Conservation (phyloP, 1,140 invertebrate genomes). For the Holcopasites calliopsidis region DNA sequence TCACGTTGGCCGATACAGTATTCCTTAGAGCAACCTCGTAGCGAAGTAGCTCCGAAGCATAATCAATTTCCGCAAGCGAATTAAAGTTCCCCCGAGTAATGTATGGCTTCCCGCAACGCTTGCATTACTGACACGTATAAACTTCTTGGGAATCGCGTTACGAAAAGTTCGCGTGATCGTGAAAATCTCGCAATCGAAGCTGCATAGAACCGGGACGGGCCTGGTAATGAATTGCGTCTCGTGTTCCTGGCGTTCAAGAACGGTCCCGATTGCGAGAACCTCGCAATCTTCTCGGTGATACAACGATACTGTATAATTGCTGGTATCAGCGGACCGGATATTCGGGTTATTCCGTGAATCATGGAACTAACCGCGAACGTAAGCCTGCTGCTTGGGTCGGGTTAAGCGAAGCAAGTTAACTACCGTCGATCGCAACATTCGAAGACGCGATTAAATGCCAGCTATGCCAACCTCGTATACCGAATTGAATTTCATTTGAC, state of each 20-base stretch:
- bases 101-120: too few species aligned
- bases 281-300: conserved; percentile 9
- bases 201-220: neutral
- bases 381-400: conserved; percentile 21
- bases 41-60: too few species aligned
- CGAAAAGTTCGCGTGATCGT: neutral
- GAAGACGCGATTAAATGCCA: neutral
- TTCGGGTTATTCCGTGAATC: conserved; percentile 43
- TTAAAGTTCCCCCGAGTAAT: too few species aligned
- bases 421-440: conserved; percentile 15
- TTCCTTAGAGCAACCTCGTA: too few species aligned
- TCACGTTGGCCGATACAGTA: too few species aligned
- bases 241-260: neutral
- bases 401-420: conserved; percentile 37
- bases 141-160: too few species aligned
- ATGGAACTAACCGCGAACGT: neutral
- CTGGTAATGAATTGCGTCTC: neutral
- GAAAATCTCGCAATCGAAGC: neutral
- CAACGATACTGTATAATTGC: conserved; percentile 30
- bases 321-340: neutral
- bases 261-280: neutral
- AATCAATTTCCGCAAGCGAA: too few species aligned
- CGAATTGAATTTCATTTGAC: neutral
- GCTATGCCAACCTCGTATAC: neutral
- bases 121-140: too few species aligned